A percentile compares a stretch with the other conserved stretches of the same genome.
Conservation (phyloP, 2,113 vertebrate species). For the Oenanthe melanoleuca region DNA sequence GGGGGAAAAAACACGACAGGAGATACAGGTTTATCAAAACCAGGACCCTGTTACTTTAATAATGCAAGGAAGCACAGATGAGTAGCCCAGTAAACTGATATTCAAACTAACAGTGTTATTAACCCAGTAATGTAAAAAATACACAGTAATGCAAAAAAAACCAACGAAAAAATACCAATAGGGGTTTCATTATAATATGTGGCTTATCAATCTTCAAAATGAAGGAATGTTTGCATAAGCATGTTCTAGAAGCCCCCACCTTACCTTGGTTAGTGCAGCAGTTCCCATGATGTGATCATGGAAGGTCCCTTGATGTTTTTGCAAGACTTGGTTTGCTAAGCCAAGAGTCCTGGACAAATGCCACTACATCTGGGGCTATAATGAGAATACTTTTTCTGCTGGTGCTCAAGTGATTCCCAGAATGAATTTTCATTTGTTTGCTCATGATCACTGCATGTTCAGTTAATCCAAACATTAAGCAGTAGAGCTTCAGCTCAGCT, state of each 20-base stretch:
- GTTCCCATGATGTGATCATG: not conserved
- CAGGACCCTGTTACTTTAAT: not conserved
- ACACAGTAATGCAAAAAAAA: not conserved
- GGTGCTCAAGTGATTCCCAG: slow-evolving; percentile 9
- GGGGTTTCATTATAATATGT: not conserved
- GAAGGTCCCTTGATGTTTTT: not conserved
- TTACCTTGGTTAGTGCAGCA: not conserved
- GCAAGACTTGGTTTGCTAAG: not conserved
- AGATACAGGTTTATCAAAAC: not conserved
- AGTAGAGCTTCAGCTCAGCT: not conserved
- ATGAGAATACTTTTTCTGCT: not conserved
- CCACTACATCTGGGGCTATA: slow-evolving; percentile 13
- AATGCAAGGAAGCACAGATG: not conserved
- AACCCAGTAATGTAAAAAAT: not conserved
- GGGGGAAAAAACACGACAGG: not conserved
- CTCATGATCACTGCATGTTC: not conserved
- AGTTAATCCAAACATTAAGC: not conserved
- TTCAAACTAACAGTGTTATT: slow-evolving; percentile 26
- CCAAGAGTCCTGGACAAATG: not conserved
- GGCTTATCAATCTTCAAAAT: not conserved
- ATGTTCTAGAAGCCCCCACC: not conserved
- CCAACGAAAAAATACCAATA: not conserved
- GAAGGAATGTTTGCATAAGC: not conserved
- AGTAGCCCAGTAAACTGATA: not conserved
- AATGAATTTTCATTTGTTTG: not conserved